These are phyloP conservation scores for Apotomis capreana DNA, from an alignment of 2,888 invertebrate genomes.

Conservation along the genomic window DNA sequence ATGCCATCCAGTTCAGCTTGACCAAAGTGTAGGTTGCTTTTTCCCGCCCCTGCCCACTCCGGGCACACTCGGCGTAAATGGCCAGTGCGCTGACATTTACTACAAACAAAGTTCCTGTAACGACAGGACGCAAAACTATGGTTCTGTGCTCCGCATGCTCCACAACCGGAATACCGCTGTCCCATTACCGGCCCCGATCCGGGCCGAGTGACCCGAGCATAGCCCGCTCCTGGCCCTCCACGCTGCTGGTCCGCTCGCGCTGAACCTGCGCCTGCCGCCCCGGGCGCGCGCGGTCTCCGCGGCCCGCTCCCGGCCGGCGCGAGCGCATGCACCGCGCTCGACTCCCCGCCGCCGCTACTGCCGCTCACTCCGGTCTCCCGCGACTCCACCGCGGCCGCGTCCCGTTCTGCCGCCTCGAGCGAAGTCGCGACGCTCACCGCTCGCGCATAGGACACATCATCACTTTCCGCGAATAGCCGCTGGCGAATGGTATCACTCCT, in stretches of 20 bases:
- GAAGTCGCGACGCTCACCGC: slow-evolving; percentile 7
- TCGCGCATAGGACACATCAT: neutral
- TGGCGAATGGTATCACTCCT: slow-evolving; percentile 12
- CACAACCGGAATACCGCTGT: neutral
- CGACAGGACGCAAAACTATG: neutral
- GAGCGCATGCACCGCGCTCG: neutral
- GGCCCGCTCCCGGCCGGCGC: neutral
- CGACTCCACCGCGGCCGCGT: slow-evolving; percentile 9
- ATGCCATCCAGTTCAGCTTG: neutral
- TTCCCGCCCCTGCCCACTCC: neutral
- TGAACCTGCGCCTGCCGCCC: neutral
- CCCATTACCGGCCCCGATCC: neutral
- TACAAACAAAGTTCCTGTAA: slow-evolving; percentile 25
- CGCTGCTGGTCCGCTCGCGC: neutral
- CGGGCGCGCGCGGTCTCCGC: neutral
- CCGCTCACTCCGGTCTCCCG: neutral
- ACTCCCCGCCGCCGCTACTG: neutral
- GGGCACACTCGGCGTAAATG: slow-evolving; percentile 37
- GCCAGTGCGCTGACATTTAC: slow-evolving; percentile 25
- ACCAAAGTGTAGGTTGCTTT: neutral
- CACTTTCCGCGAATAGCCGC: slow-evolving; percentile 15
- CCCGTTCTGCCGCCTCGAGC: slow-evolving; percentile 22
- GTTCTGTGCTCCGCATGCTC: slow-evolving; percentile 9
- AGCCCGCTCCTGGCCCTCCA: no score
- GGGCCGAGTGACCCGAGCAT: neutral